Conservation (phyloP, 1,140 invertebrate genomes). For the Dreissena rostriformis region DNA sequence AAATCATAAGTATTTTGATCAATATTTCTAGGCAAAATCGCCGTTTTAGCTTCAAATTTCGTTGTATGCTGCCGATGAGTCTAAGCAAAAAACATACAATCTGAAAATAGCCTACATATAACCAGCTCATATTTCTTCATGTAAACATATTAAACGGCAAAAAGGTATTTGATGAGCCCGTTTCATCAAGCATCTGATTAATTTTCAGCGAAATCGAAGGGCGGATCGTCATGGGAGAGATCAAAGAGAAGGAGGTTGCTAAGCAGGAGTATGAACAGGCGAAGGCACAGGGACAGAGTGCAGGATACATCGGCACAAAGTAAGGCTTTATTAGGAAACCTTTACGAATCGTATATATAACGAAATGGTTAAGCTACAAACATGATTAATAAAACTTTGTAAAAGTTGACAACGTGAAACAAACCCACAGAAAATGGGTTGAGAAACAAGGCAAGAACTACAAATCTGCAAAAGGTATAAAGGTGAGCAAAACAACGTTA, state of each 20-base stretch:
- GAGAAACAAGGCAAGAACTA: neutral
- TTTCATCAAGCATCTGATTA: neutral
- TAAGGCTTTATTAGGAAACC: constrained; percentile 2
- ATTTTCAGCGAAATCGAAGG: constrained; percentile 60
- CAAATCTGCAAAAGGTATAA: neutral
- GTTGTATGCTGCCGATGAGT: no score
- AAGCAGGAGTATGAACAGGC: constrained; percentile 55
- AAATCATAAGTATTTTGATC: no score
- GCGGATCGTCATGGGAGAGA: constrained; percentile 41
- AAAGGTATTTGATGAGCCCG: no score
- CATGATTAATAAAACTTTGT: neutral
- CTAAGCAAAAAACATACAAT: no score
- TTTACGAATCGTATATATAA: no score
- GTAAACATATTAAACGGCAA: no score
- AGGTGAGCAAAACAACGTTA: no score
- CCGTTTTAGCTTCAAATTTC: no score
- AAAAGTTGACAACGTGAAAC: neutral
- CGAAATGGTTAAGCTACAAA: neutral
- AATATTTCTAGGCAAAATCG: no score
- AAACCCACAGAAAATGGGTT: neutral
- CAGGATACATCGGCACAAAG: constrained; percentile 55
- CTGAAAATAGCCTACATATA: no score
- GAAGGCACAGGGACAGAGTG: constrained; percentile 52
- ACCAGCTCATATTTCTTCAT: no score
- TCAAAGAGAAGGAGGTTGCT: constrained; percentile 61